Conservation (phyloP, 2,888 invertebrate genomes). For the Pandemis corylana region DNA sequence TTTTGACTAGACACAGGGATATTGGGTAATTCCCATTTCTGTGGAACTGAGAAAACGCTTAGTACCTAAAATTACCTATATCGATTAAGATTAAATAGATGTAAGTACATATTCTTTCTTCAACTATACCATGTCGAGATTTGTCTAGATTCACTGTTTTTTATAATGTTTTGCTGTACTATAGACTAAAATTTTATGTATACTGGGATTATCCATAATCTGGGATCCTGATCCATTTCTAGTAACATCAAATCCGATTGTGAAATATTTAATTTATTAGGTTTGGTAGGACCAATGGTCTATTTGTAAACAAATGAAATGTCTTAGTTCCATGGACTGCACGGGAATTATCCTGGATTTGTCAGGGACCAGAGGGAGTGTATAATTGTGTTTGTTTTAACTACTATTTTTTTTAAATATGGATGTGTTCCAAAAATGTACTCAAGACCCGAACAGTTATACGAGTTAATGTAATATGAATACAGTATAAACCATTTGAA, state of each 20-base stretch:
- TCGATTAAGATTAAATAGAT: not conserved
- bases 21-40: not conserved
- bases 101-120: not conserved
- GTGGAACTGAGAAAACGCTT: not conserved
- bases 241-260: too few species aligned
- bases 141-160: too few species aligned
- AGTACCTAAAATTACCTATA: not conserved
- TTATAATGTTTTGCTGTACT: too few species aligned
- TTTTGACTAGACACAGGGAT: not conserved
- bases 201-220: too few species aligned
- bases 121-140: too few species aligned
- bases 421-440: not conserved
- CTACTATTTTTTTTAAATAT: not conserved
- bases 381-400: conserved; percentile 5
- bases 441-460: not conserved
- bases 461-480: not conserved
- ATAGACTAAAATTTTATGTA: too few species aligned
- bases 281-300: not conserved
- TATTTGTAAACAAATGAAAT: not conserved
- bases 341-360: conserved; percentile 1
- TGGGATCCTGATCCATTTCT: too few species aligned
- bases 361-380: conserved; percentile 29
- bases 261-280: too few species aligned
- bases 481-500: not conserved
- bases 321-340: not conserved